Base-by-base conservation (phyloP, 2,888 invertebrate species). In the Pimpla rufipes region DNA sequence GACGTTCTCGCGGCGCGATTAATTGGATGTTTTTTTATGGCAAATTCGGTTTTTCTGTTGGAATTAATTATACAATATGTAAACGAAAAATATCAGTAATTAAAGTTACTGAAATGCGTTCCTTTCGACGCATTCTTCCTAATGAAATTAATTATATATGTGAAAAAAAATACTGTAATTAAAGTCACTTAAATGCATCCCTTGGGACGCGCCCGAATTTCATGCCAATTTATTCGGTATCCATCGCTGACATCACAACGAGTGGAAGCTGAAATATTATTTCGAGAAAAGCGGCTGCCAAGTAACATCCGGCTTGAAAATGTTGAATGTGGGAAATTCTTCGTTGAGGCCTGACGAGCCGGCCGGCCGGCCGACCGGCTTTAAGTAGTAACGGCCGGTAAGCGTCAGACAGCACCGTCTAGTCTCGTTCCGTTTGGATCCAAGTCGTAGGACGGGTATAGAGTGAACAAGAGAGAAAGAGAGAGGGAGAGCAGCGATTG, bases 301-400 rank as follows among this genome's bases (percentile, higher is more conserved):
- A 21, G 18, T 18, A 8, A 52, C 11, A 52, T 18, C 7, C 8
- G 8, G 2, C 21, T 21, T 55, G 23, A 55, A 23, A 55, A 59
- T 35, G 35, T 59, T 59, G 5, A 59, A 59, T 73, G 59, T 40
- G 3, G 21, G 29, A 37, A 47, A 59, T 13, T 16, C 16, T 45
- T 45, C 45, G 11, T 73, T 29, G 29, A 71, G 45, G 7, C n/a
- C 29, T 64, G 3, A 23, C 71, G n/a, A n/a, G n/a, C n/a, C 35
- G 13, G 23, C n/a, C 68, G 52, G 13, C 13, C 18, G 35, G 16
- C 21, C 37, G 29, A 21, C 40, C 37, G 77, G 68, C 45, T 68
- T 37, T 40, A 45, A 77, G 77, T 77, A 77, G 77, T 77, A 68
- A 59, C 57, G n/a, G 68, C 67, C 77, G 68, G 68, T 50, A 35